Evolutionary conservation across 2,888 invertebrate species (phyloP), one percentile per base, ranked within the genome.

Genomic region (Thecocarcelia acutangulata): DNA sequence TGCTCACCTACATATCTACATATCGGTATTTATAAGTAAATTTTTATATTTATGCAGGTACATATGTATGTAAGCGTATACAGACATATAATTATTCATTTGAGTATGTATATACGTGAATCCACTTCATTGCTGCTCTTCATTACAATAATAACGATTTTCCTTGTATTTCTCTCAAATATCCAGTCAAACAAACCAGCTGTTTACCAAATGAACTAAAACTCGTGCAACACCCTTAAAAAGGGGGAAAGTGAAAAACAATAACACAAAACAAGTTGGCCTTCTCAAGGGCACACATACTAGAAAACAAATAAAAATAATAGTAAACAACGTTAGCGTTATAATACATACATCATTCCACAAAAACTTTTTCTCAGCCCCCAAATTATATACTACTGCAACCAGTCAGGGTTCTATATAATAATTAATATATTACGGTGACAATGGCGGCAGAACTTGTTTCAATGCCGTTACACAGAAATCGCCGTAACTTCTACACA

Each of bases 261-360:
- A 63, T 37, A 50, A 58, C 19, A 66, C 46, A 66, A 56, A 75
- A 59, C 52, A 3, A 52, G 19, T 61, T 77, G 81, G 81, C 77
- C 77, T 82, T 82, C 58, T 42, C 68, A 82, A 77, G 81, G 82
- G 59, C 78, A 78, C 52, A 50, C 73, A 64, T 58, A 78, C 63
- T 64, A 64, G 8, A 59, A 44, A 69, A 21, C n/a, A n/a, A 64
- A 24, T 52, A 52, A 68, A 33, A 5, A 33, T 33, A 8, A 33
- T 68, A 59, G 58, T 58, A 54, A 54, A 70, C 61, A 76, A 76
- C 42, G 56, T 17, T 37, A 58, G 5, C 64, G 59, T 6, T 33
- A 33, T 33, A 33, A 1, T 24, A 9, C 28, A 48, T 61, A 17
- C 50, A 58, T 74, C 69, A 78, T 78, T 82, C 78, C 74, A 70